Conservation (phyloP, 2,888 invertebrate species). For the Sinelater perroti region DNA sequence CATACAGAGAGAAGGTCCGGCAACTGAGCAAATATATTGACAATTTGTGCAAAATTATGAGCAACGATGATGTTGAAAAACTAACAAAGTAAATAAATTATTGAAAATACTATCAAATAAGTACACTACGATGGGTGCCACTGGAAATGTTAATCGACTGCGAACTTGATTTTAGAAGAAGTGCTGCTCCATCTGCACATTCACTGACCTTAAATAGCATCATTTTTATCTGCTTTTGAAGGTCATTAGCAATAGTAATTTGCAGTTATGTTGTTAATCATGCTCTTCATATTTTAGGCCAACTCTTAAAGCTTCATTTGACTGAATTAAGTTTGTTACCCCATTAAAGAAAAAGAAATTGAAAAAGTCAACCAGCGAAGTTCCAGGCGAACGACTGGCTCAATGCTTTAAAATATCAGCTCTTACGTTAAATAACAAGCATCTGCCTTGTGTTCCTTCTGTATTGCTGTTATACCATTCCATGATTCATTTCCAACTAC, state of each 20-base stretch:
- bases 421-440: conserved; percentile 87
- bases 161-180: conserved; percentile 89
- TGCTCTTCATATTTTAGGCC: conserved; percentile 93
- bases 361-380: conserved; percentile 76
- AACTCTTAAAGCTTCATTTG: conserved; percentile 86
- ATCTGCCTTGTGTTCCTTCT: conserved; percentile 91
- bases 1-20: conserved; percentile 91
- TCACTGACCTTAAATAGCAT: conserved; percentile 67
- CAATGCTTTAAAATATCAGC: conserved; percentile 85
- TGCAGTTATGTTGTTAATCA: conserved; percentile 91
- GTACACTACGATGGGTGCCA: conserved; percentile 87
- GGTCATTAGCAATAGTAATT: conserved; percentile 79
- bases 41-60: conserved; percentile 86
- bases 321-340: conserved; percentile 73
- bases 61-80: conserved; percentile 90
- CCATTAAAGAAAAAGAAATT: conserved; percentile 74
- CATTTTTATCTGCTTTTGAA: conserved; percentile 87
- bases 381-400: conserved; percentile 90
- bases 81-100: conserved; percentile 94
- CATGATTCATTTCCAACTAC: too few species aligned
- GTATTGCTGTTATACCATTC: conserved; percentile 87
- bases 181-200: conserved; percentile 61
- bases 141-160: conserved; percentile 91
- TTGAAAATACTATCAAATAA: conserved; percentile 91
- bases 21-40: conserved; percentile 95